phyloP scores from a whole-genome alignment of 2,113 vertebrate genomes.

The Xiphias gladius region DNA sequence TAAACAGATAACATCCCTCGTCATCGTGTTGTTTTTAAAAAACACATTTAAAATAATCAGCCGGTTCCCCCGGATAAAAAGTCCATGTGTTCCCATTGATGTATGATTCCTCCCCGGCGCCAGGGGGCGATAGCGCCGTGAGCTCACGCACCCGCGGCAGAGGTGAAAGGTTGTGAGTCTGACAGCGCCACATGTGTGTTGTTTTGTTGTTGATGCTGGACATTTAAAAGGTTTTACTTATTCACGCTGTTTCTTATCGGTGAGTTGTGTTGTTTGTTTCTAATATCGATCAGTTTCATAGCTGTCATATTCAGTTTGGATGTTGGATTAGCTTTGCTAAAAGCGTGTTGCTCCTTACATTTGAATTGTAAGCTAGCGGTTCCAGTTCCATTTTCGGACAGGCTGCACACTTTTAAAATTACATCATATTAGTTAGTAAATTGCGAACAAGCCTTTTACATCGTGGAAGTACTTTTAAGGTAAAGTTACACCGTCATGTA shows the following conservation, averaged over 20 bases:
- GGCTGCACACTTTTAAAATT: background rate
- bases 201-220: slow-evolving; percentile 52
- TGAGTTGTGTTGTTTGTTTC: background rate
- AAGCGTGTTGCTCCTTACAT: background rate
- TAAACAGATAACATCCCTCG: background rate
- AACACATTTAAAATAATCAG: too few species aligned
- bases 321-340: too few species aligned
- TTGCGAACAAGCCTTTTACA: background rate
- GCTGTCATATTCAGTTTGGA: accelerated
- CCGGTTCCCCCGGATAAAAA: too few species aligned
- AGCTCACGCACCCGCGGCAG: background rate
- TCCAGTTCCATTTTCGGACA: slow-evolving; percentile 50
- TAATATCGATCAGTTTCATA: accelerated
- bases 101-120: slow-evolving; percentile 6
- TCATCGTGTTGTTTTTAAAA: too few species aligned
- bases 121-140: slow-evolving; percentile 13
- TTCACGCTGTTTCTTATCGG: background rate
- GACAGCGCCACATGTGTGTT: slow-evolving; percentile 55
- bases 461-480: background rate
- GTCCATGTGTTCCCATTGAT: too few species aligned
- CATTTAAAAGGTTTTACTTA: background rate
- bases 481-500: accelerated
- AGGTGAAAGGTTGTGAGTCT: slow-evolving; percentile 45
- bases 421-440: background rate
- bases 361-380: background rate